Base-by-base conservation (phyloP, 1,140 invertebrate species). In the Brachionus manjavacas region DNA sequence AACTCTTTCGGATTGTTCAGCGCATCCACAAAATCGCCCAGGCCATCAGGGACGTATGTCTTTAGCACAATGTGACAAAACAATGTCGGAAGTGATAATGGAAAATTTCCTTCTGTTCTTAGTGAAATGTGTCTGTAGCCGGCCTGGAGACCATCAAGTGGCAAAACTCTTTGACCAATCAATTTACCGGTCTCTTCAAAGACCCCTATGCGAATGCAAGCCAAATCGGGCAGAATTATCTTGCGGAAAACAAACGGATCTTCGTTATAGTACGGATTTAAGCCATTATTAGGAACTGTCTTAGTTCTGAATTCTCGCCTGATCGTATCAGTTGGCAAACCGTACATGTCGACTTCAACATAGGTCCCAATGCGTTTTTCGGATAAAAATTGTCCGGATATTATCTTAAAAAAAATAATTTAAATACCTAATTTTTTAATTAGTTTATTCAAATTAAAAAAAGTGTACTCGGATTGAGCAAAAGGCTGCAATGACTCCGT, bases 331-430 rank as follows among this genome's bases (percentile, higher is more conserved):
- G 98, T 97, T 1, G 98, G 96, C 86, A 99, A 91, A 70, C 97
- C 97, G 90, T 99, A 99, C 98, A 99, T 99, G 90, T 99, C 97
- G 28, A 99, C 97, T 90, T 99, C 97, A 9, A 99, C 98, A 90
- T 99, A 99, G 2, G 98, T 99, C 8, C 97, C 96, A 60, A 95
- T 95, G 90, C 99, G 99, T 90, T 98, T 98, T 89, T 99, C 98
- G 0, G 96, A 99, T 86, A 99, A 93, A 91, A 99, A 99, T 91
- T 99, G 98, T 0, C 98, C 98, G 64, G 97, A 97, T 87, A 99
- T 99, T 3, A 98, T 95, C 94, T 95, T n/a, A n/a, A n/a, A n/a
- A n/a, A n/a, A 85, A 9, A 79, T 9, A 52, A 3, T 28, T 14
- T 12, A 7, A 31, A 31, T 52, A 35, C n/a, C 55, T 3, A 11